phyloP scores from a whole-genome alignment of 2,113 vertebrate genomes.

The Panurus biarmicus region DNA sequence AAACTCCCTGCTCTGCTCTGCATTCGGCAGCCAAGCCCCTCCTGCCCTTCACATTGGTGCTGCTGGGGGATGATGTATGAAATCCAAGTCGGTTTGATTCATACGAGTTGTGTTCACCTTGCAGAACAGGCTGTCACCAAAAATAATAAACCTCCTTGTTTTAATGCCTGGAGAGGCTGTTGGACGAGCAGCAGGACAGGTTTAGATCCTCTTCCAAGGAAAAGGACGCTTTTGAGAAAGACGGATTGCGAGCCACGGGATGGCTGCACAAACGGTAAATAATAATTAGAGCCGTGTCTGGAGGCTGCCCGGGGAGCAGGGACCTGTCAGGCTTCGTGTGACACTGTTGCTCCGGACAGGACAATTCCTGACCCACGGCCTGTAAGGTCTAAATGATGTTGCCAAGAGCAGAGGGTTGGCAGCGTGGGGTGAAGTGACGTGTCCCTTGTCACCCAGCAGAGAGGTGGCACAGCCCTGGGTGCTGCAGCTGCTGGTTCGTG shows the following conservation, averaged over 20 bases:
- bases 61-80: constrained; percentile 17
- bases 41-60: not conserved
- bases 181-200: not conserved
- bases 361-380: not conserved
- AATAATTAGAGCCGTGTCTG: not conserved
- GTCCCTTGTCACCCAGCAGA: not conserved
- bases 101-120: not conserved
- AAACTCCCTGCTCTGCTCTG: not conserved
- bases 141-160: constrained; percentile 41
- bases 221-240: not conserved
- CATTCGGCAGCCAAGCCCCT: not conserved
- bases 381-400: not conserved
- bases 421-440: not conserved
- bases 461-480: not conserved
- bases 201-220: constrained; percentile 25
- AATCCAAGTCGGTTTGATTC: not conserved
- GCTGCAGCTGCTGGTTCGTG: rapidly evolving
- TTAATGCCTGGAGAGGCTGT: constrained; percentile 13
- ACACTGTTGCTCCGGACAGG: not conserved
- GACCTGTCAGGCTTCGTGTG: not conserved
- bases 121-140: constrained; percentile 13
- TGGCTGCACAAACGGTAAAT: not conserved
- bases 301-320: not conserved
- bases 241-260: not conserved
- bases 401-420: not conserved